Evolutionary conservation across 23 tunicate species (phyloP).

Genomic region (Halocynthia roretzi): DNA sequence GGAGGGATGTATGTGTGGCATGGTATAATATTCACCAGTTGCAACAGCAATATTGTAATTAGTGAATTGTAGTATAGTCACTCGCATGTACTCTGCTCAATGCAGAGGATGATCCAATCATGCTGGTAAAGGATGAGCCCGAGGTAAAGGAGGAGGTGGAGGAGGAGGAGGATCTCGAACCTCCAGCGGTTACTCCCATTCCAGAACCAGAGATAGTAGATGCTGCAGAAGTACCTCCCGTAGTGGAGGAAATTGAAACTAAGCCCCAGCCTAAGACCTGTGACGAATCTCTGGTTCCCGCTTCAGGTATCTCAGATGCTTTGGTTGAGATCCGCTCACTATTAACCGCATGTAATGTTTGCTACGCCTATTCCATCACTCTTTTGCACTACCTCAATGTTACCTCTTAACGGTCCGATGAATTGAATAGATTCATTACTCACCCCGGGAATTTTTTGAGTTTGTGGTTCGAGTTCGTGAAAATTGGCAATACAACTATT

Average conservation of each 20-base stretch:
- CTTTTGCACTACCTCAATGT: too few species aligned
- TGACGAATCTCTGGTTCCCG: neutral
- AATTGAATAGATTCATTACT: too few species aligned
- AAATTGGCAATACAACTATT: too few species aligned
- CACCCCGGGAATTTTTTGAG: too few species aligned
- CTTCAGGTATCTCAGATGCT: neutral
- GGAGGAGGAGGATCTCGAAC: slow-evolving; percentile 1
- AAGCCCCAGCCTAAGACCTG: neutral
- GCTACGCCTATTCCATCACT: too few species aligned
- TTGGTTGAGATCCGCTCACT: neutral
- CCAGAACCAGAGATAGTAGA: neutral
- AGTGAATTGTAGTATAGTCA: too few species aligned
- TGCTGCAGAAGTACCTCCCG: neutral
- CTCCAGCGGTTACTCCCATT: neutral
- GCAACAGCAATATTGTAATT: too few species aligned
- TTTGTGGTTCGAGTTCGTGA: too few species aligned
- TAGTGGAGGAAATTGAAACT: slow-evolving; percentile 3
- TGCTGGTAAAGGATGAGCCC: slow-evolving; percentile 4
- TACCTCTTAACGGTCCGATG: too few species aligned
- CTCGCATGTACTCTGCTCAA: neutral
- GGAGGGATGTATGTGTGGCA: too few species aligned
- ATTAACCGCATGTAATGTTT: too few species aligned
- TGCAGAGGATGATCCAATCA: slow-evolving; percentile 6
- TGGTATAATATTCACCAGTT: too few species aligned
- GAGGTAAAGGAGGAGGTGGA: neutral